These are phyloP conservation scores for Prionace glauca DNA, from an alignment of 2,797 vertebrate species.

Conservation along the genomic window DNA sequence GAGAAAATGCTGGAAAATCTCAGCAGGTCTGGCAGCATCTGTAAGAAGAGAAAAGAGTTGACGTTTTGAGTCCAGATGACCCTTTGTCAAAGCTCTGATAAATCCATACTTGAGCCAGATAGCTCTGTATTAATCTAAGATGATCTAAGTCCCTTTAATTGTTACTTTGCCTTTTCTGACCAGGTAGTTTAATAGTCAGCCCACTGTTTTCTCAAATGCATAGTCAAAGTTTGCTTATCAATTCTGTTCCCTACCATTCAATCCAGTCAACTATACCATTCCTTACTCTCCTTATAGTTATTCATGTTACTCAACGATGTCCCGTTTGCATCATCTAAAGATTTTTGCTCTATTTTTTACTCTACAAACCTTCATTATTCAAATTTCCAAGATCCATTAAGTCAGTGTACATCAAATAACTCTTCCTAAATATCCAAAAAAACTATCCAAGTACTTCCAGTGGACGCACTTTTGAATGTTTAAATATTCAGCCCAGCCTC, in stretches of 20 bases:
- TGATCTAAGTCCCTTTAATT: neutral
- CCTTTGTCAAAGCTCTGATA: neutral
- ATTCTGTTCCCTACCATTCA: neutral
- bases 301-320: neutral
- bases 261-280: neutral
- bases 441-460: neutral
- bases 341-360: neutral
- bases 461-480: neutral
- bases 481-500: neutral
- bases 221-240: neutral
- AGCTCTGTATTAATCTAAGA: no score
- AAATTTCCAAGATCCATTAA: neutral
- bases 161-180: neutral
- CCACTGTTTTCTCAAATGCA: neutral
- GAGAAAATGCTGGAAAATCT: no score
- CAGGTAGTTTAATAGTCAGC: neutral
- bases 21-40: no score
- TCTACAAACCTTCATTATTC: neutral
- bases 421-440: neutral
- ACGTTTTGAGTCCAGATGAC: no score
- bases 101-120: no score
- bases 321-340: neutral
- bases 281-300: neutral
- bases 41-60: no score
- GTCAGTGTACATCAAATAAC: neutral